A percentile compares a stretch with the other conserved stretches of the same genome.
Conservation (phyloP, 2,888 invertebrate genomes). For the Drosophila kokeensis region DNA sequence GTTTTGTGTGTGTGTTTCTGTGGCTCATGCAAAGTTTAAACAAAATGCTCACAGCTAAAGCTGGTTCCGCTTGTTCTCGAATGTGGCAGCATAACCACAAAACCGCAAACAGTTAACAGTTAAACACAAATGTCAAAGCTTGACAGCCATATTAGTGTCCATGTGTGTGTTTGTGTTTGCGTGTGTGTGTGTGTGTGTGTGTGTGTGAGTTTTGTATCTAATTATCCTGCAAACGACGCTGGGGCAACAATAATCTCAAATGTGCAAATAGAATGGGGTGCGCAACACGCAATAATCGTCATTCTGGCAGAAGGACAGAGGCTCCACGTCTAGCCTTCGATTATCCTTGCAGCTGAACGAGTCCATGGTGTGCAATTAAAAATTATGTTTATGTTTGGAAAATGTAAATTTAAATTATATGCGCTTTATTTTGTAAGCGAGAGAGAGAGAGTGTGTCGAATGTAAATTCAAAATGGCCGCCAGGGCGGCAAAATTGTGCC, state of each 20-base stretch:
- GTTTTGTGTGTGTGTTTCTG: conserved; percentile 26
- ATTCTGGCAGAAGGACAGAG: conserved; percentile 1
- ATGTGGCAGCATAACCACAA: conserved; percentile 44
- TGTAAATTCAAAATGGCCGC: conserved; percentile 8
- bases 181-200: conserved; percentile 8
- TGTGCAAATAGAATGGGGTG: conserved; percentile 56
- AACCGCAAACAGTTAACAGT: conserved; percentile 53
- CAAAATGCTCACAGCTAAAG: conserved; percentile 45
- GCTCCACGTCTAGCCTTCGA: conserved; percentile 42
- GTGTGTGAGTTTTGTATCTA: conserved; percentile 30
- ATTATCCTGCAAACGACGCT: conserved; percentile 52
- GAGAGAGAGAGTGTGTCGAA: conserved; percentile 1
- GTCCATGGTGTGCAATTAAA: conserved; percentile 71
- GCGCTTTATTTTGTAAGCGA: conserved; percentile 4
- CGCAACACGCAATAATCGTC: conserved; percentile 47
- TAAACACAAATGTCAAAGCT: conserved; percentile 59
- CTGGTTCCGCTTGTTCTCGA: conserved; percentile 33
- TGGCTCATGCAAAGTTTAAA: conserved; percentile 66
- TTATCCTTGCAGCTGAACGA: conserved; percentile 48
- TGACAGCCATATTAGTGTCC: conserved; percentile 12
- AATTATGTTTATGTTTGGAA: conserved; percentile 67
- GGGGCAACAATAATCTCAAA: conserved; percentile 47
- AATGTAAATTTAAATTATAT: conserved; percentile 57
- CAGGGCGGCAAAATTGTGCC: conserved; percentile 1
- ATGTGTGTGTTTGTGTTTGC: background rate